phyloP scores from a whole-genome alignment of 2,113 vertebrate genomes.

The Daboia siamensis region DNA sequence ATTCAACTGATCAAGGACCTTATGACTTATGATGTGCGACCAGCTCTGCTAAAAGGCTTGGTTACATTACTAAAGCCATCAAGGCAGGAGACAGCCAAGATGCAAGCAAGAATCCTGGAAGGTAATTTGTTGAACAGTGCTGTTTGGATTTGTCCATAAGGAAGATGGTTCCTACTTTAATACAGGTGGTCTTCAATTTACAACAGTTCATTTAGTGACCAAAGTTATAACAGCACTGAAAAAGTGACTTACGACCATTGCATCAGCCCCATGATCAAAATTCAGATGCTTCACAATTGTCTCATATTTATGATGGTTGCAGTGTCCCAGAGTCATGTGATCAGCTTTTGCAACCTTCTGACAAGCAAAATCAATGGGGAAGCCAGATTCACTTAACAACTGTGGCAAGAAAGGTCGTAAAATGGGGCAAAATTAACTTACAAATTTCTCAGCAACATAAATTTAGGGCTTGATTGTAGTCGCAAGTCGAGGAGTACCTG shows the following conservation, averaged over 20 bases:
- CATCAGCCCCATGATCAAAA: not conserved
- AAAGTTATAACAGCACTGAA: not conserved
- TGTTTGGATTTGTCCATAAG: not conserved
- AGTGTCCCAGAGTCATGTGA: not conserved
- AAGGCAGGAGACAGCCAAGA: conserved; percentile 27
- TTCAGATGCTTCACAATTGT: not conserved
- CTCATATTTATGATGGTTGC: not conserved
- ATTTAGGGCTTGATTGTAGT: not conserved
- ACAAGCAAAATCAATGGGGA: not conserved
- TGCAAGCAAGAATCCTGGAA: conserved; percentile 29
- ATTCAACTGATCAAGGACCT: conserved; percentile 74
- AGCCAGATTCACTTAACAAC: not conserved
- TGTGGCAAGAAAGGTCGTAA: not conserved
- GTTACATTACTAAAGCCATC: conserved; percentile 70
- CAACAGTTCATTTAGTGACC: not conserved
- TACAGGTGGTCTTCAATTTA: not conserved
- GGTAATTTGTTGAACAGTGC: conserved; percentile 24
- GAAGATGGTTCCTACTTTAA: not conserved
- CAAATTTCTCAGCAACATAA: not conserved
- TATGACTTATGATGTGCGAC: conserved; percentile 62
- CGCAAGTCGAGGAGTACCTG: not conserved
- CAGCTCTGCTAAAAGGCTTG: conserved; percentile 69
- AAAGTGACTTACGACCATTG: not conserved
- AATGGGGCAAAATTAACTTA: not conserved
- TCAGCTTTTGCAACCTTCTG: not conserved